Conservation (phyloP, 2,888 invertebrate species). For the Brachycybe producta region DNA sequence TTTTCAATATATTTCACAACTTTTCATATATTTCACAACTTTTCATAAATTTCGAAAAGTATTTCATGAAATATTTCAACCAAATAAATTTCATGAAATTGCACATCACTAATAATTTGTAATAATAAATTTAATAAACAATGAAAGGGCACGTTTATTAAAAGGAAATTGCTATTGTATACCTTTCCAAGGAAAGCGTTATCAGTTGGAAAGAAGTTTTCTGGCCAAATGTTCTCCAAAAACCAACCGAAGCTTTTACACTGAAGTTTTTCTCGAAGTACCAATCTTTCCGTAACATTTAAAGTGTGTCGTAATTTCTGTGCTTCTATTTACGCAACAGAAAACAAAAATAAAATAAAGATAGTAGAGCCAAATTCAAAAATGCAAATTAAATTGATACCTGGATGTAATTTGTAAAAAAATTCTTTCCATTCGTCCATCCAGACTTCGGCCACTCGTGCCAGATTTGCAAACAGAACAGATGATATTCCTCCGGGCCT, state of each 20-base stretch:
- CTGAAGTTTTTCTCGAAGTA: slow-evolving; percentile 51
- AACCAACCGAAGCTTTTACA: slow-evolving; percentile 91
- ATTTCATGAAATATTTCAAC: no score
- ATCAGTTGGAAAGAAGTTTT: slow-evolving; percentile 82
- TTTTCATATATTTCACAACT: no score
- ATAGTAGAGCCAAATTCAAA: neutral
- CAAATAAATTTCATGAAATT: no score
- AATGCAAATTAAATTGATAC: slow-evolving; percentile 26
- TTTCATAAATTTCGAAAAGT: no score
- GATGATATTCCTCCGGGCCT: slow-evolving; percentile 63
- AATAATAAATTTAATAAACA: no score
- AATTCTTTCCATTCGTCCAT: slow-evolving; percentile 95
- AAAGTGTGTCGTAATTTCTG: slow-evolving; percentile 47
- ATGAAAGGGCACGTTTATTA: no score
- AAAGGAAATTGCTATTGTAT: no score
- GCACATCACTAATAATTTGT: no score
- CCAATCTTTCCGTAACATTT: slow-evolving; percentile 46
- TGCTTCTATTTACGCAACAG: slow-evolving; percentile 39
- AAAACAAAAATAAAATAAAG: slow-evolving; percentile 9
- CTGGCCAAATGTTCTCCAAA: slow-evolving; percentile 85
- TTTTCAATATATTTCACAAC: no score
- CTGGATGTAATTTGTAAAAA: slow-evolving; percentile 70
- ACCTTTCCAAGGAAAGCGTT: slow-evolving; percentile 84
- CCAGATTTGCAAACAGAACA: slow-evolving; percentile 78
- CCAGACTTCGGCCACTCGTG: slow-evolving; percentile 90